Conservation (phyloP, 2,888 invertebrate genomes). For the Xestia xanthographa region DNA sequence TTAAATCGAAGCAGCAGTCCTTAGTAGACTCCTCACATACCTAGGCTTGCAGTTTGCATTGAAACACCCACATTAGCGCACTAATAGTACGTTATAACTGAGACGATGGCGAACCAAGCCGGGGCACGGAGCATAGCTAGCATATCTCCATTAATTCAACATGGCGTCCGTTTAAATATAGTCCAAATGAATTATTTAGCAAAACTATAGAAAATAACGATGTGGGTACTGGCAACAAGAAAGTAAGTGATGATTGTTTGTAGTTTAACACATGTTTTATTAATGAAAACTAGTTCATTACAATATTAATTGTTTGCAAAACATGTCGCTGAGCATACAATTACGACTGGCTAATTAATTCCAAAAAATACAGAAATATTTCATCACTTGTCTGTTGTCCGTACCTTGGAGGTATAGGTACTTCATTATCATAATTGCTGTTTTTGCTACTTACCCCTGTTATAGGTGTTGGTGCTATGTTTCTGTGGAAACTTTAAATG, state of each 20-base stretch:
- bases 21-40: conserved; percentile 8
- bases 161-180: conserved; percentile 50
- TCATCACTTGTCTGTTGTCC: neutral
- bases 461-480: conserved; percentile 36
- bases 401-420: conserved; percentile 22
- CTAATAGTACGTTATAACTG: conserved; percentile 18
- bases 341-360: neutral
- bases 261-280: conserved; percentile 37
- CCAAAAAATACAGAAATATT: neutral
- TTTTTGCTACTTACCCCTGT: conserved; percentile 56
- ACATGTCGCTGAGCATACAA: neutral
- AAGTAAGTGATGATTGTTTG: conserved; percentile 6
- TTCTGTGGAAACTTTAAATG: conserved; percentile 39
- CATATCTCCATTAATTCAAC: conserved; percentile 39
- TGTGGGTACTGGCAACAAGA: conserved; percentile 10
- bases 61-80: conserved; percentile 33
- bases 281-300: conserved; percentile 24
- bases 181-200: conserved; percentile 62
- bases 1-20: conserved; percentile 2
- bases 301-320: conserved; percentile 34
- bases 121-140: conserved; percentile 8
- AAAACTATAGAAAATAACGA: conserved; percentile 51
- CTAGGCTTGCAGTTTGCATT: conserved; percentile 24
- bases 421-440: conserved; percentile 58
- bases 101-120: conserved; percentile 10